These are phyloP conservation scores for Ochropleura plecta DNA, from an alignment of 2,888 invertebrate genomes.

Conservation along the genomic window DNA sequence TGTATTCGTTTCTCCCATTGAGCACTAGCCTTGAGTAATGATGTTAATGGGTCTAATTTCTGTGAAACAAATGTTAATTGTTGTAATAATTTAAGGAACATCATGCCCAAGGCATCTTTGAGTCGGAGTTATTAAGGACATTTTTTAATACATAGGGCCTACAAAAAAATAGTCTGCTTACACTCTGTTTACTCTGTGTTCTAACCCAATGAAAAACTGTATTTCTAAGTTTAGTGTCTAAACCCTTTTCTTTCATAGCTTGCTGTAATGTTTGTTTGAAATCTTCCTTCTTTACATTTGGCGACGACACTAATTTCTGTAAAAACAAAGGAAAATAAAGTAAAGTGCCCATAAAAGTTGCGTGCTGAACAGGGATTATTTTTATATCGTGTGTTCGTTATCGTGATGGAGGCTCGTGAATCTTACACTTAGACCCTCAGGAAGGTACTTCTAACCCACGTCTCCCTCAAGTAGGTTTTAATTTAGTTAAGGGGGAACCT, in stretches of 20 bases:
- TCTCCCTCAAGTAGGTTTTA: not conserved
- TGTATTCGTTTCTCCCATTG: constrained; percentile 98
- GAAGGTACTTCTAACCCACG: constrained; percentile 14
- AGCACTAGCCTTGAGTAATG: constrained; percentile 95
- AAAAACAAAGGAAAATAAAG: constrained; percentile 57
- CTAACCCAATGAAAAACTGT: constrained; percentile 96
- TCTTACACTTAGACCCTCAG: constrained; percentile 27
- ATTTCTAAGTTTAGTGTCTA: constrained; percentile 95
- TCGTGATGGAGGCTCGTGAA: constrained; percentile 42
- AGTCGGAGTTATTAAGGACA: not conserved
- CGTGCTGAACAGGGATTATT: constrained; percentile 39
- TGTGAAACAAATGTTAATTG: too few relatives aligned
- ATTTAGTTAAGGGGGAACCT: not conserved
- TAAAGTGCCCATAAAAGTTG: constrained; percentile 23
- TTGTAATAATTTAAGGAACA: constrained; percentile 2
- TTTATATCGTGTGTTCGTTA: constrained; percentile 34
- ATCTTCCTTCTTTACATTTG: constrained; percentile 94
- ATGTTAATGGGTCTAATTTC: constrained; percentile 93
- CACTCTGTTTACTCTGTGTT: constrained; percentile 86
- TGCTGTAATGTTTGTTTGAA: constrained; percentile 94
- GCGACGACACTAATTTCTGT: constrained; percentile 94
- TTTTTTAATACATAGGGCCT: not conserved
- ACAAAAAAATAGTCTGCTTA: constrained; percentile 58
- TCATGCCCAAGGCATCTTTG: not conserved
- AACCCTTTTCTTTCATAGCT: constrained; percentile 94